Percentiles rank a stretch among this genome's conserved stretches.
Evolutionary conservation across 2,113 vertebrate species (phyloP).

Genomic region (Tenrec ecaudatus): DNA sequence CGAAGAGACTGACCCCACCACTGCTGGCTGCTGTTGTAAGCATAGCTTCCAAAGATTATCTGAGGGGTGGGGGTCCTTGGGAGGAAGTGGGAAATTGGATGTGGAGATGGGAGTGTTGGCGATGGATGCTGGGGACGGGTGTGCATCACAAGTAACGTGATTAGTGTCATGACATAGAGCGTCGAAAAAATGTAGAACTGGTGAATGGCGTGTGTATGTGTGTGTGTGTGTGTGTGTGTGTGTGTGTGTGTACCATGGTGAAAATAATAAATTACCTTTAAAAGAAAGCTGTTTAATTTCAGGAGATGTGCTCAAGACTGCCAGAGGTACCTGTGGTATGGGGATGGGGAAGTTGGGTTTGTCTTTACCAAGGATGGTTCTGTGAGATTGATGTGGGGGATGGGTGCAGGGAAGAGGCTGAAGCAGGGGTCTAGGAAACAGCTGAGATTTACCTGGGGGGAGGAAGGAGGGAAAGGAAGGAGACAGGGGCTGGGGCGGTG

Average conservation of each 20-base stretch:
- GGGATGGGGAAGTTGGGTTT: background rate
- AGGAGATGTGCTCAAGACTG: background rate
- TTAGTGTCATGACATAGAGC: background rate
- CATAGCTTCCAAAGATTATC: constrained; percentile 24
- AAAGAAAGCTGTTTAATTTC: background rate
- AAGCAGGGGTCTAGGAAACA: background rate
- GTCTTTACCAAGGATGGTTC: background rate
- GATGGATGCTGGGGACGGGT: background rate
- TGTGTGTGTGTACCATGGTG: background rate
- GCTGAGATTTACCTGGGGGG: background rate
- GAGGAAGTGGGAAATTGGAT: background rate
- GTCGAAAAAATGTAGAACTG: background rate
- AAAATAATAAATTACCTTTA: background rate
- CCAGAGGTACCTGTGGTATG: background rate
- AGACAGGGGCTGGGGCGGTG: too few species aligned
- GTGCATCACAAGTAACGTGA: background rate
- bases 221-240: too few species aligned
- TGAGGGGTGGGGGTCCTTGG: background rate
- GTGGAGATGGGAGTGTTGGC: background rate
- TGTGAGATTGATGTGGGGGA: background rate
- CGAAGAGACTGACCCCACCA: constrained; percentile 11
- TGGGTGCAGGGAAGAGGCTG: too few species aligned
- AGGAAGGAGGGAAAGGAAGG: too few species aligned
- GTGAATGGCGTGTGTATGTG: background rate
- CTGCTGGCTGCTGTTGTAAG: background rate